Evolutionary conservation across 2,797 vertebrate genomes (phyloP).

Genomic region (Anniella stebbinsi): DNA sequence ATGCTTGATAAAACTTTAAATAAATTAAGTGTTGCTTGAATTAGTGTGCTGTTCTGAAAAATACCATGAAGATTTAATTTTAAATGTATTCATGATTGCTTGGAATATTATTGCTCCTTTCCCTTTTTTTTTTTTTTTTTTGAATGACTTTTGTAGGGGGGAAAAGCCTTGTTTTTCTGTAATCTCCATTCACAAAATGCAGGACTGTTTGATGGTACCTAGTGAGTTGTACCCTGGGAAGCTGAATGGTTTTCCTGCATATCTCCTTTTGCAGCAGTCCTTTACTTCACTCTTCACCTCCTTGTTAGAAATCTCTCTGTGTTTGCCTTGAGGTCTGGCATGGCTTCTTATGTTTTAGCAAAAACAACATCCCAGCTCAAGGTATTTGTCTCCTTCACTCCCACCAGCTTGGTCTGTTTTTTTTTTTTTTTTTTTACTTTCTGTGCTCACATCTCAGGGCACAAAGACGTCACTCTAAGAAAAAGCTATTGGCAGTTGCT

Average conservation of each 20-base stretch:
- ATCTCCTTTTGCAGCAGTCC: constrained; percentile 44
- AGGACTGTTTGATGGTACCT: background rate
- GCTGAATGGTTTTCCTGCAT: constrained; percentile 26
- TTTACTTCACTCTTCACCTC: constrained; percentile 64
- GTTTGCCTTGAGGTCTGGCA: constrained; percentile 60
- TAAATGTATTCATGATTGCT: background rate
- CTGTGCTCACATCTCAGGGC: constrained; percentile 64
- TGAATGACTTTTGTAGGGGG: too few species aligned
- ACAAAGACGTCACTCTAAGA: constrained; percentile 54
- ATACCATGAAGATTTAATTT: background rate
- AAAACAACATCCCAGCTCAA: constrained; percentile 57
- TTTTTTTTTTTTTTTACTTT: constrained; percentile 70
- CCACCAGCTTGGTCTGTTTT: constrained; percentile 60
- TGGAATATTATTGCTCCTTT: too few species aligned
- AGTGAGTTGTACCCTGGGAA: background rate
- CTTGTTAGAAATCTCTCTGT: constrained; percentile 51
- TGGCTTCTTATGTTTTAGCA: constrained; percentile 62
- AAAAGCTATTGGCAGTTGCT: constrained; percentile 51
- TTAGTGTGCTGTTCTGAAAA: background rate
- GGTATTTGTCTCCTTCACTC: constrained; percentile 61
- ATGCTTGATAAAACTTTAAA: background rate
- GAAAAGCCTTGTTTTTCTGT: background rate
- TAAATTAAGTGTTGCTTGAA: background rate
- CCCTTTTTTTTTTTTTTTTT: too few species aligned
- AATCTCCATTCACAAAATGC: background rate